Base-by-base conservation (phyloP, 2,888 invertebrate genomes). In the Drosophila subsilvestris region DNA sequence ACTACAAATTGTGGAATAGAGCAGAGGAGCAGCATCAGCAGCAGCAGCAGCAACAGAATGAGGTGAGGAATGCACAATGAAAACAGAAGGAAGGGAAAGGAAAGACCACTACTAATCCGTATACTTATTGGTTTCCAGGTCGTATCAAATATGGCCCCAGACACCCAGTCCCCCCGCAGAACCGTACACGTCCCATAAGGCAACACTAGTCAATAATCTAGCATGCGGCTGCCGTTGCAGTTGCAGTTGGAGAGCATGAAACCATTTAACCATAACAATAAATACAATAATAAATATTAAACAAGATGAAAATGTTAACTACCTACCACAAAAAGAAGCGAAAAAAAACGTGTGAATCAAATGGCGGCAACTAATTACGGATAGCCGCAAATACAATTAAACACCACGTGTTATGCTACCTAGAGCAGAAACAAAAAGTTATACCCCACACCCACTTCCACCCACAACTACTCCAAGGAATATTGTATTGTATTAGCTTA, bases 1-100 rank as follows among this genome's bases (percentile, higher is more conserved):
- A 57, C 81, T 92, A 75, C 91, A 92, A 76, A 91, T 92, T 69
- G 90, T 92, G 66, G 92, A 92, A 83, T 92, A 90, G 0, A 12
- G 5, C 9, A 29, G 18, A 22, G 12, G 10, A 25, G 3, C 29
- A 61, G 27, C 27, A 22, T 27, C 42, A 47, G 37, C 37, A 62
- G 22, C 42, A 61, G 27, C 20, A 22, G 48, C 42, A 47, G 47
- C 37, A 62, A 48, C 63, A 20, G 48, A 14, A 25, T 5, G 62
- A 27, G 49, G 63, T 63, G 6, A 3, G 63, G 2, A n/a, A 7
- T 10, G 9, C 8, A 0, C 12, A 14, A 32, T 14, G 5, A n/a
- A 3, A 22, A 22, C 22, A 22, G 3, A 22, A 22, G 22, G 22
- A 3, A 3, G 22, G 1, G 1, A 8, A 2, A 9, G 2, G 2